These are phyloP conservation scores for Rhodeus uyekii DNA, from an alignment of 2,797 vertebrate genomes.

Conservation along the genomic window DNA sequence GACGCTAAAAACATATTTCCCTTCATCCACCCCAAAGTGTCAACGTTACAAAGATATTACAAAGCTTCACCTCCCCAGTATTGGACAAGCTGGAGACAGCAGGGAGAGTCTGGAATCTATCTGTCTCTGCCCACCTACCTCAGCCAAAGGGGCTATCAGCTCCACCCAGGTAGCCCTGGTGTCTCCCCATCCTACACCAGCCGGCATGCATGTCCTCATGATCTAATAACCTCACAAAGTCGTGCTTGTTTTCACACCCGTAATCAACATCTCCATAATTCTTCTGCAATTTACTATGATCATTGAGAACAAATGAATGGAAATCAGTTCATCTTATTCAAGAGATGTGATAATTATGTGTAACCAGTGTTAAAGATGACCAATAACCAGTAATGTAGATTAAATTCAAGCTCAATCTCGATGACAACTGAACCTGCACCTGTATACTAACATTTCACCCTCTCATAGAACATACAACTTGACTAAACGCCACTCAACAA, in stretches of 20 bases:
- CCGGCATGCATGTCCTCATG: constrained; percentile 11
- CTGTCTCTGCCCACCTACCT: constrained; percentile 72
- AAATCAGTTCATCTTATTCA: not conserved
- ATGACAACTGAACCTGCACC: not conserved
- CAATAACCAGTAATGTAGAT: not conserved
- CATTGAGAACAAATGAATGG: not conserved
- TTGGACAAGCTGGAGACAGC: constrained; percentile 70
- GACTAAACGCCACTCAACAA: not conserved
- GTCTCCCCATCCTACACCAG: not conserved
- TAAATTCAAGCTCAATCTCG: not conserved
- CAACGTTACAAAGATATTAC: constrained; percentile 67
- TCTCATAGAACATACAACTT: not conserved
- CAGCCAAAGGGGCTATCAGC: constrained; percentile 59
- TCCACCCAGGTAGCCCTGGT: constrained; percentile 68
- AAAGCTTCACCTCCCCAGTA: constrained; percentile 63
- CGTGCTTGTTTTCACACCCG: not conserved
- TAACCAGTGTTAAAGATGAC: not conserved
- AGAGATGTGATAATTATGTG: not conserved
- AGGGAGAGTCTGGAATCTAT: constrained; percentile 67
- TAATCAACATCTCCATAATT: constrained; percentile 7
- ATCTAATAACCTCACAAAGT: constrained; percentile 15
- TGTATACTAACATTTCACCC: constrained; percentile 8
- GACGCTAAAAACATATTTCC: constrained; percentile 10
- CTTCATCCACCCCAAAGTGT: constrained; percentile 64
- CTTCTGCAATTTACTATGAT: constrained; percentile 13